phyloP scores from a whole-genome alignment of 2,113 vertebrate species.

The Asarcornis scutulata region DNA sequence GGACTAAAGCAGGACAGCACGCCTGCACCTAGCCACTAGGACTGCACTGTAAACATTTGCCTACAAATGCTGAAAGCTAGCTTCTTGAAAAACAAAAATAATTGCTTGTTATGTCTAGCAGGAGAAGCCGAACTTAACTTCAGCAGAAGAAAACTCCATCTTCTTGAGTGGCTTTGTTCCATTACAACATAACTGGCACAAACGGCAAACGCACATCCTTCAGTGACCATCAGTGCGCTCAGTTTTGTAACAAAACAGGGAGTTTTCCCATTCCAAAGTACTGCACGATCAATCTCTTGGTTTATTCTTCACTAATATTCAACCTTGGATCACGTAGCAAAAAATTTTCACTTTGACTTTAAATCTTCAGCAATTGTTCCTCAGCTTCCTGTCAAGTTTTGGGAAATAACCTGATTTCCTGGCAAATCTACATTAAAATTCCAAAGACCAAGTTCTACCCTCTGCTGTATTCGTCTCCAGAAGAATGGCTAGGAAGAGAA shows the following conservation, averaged over 20 bases:
- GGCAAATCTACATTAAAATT: conserved; percentile 22
- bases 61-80: background rate
- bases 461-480: background rate
- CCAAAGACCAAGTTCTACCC: background rate
- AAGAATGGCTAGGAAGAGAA: background rate
- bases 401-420: conserved; percentile 27
- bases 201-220: background rate
- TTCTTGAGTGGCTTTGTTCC: background rate
- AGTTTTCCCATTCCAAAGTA: background rate
- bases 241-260: background rate
- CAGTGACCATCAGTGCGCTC: background rate
- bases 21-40: background rate
- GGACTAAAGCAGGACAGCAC: background rate
- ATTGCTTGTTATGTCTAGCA: rapidly evolving
- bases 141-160: background rate
- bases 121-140: background rate
- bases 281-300: background rate
- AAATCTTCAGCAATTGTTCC: background rate
- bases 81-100: background rate
- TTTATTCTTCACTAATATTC: background rate
- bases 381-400: background rate
- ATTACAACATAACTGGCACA: background rate
- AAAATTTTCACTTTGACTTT: background rate
- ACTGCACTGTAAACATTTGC: background rate
- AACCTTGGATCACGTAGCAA: background rate